Evolutionary conservation across 2,797 vertebrate genomes (phyloP), one percentile per base, ranked within the genome.

Genomic region (Sebastes itinus): DNA sequence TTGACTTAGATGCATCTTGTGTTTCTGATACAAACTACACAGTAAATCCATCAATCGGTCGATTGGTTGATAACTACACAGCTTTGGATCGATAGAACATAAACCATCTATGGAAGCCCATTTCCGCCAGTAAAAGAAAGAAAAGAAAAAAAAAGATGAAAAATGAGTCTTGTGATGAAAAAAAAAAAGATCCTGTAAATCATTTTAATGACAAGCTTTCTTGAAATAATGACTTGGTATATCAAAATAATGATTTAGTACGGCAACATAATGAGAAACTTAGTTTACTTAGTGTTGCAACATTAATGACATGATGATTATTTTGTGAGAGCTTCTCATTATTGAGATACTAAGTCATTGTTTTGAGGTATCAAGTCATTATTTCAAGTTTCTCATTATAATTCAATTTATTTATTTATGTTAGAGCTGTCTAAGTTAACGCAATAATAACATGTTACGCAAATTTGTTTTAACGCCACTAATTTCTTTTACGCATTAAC

Each of bases 1-100:
- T 30, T 59, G 86, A 90, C 85, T 72, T 68, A 1, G 74, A 83
- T 83, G 87, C 90, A 89, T 80, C 75, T 87, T 71, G 84, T 87
- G 80, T 87, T 91, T 89, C 69, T 81, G 78, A 77, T 74, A 78
- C 60, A 81, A 82, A 81, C 77, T 32, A 85, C 66, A 65, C 56
- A 77, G 55, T 55, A 62, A 59, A 58, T 70, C 73, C 23, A 42
- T 72, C 55, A 32, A 56, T 38, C 13, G 4, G 22, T 60, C 1
- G 12, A 5, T 54, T 49, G 46, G 7, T 49, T 58, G n/a, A 77
- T 63, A 42, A 79, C 62, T 25, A 80, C 72, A 82, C 78, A 84
- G 75, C 73, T 82, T 85, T 85, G 77, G 63, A 90, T 77, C 38
- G 61, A 70, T 33, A 73, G 55, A 64, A 75, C 6, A 22, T 62